A percentile compares a stretch with the other conserved stretches of the same genome.
These are phyloP conservation scores for Ceraclea dissimilis DNA, from an alignment of 2,888 invertebrate species.

Conservation along the genomic window DNA sequence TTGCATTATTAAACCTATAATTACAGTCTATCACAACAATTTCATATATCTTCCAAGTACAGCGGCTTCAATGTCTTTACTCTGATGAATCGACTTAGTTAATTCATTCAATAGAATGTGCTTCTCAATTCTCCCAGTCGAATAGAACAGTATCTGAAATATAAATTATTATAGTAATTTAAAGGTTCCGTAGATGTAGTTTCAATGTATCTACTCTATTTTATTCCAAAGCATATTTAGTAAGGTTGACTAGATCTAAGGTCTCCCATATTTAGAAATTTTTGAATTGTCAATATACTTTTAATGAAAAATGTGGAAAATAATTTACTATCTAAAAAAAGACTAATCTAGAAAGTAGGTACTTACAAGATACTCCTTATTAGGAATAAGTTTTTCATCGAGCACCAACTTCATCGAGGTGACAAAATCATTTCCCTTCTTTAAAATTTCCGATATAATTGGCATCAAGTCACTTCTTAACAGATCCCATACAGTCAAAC, in stretches of 20 bases:
- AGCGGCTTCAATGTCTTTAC: not conserved
- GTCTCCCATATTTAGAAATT: too few species aligned
- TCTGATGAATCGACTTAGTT: not conserved
- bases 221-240: too few species aligned
- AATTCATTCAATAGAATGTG: not conserved
- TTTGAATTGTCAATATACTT: too few species aligned
- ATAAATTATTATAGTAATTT: not conserved
- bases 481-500: slow-evolving; percentile 17
- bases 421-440: not conserved
- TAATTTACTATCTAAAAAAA: too few species aligned
- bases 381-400: not conserved
- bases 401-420: not conserved
- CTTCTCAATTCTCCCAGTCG: not conserved
- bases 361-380: not conserved
- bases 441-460: slow-evolving; percentile 7
- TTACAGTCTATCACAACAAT: not conserved
- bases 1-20: too few species aligned
- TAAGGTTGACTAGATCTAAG: too few species aligned
- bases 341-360: too few species aligned
- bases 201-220: too few species aligned
- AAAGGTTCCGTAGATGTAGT: too few species aligned
- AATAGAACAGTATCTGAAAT: not conserved
- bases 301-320: too few species aligned
- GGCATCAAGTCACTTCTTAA: slow-evolving; percentile 18
- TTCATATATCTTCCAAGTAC: not conserved